Percentiles rank a stretch among this genome's conserved stretches.
These are phyloP conservation scores for Chloropsis hardwickii DNA, from an alignment of 2,113 vertebrate genomes.

Conservation along the genomic window DNA sequence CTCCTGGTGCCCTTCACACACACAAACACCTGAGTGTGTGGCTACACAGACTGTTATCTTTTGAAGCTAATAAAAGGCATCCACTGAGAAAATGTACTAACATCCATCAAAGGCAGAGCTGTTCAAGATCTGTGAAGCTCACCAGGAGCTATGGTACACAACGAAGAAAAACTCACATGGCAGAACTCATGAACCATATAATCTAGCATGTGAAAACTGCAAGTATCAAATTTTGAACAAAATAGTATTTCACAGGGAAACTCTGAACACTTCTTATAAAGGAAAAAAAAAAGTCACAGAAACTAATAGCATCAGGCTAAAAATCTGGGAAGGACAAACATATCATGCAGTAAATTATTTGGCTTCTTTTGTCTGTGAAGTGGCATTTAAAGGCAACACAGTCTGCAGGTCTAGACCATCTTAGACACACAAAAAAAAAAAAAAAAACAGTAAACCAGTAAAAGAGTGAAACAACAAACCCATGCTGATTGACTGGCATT, in stretches of 20 bases:
- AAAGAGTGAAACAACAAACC: neutral
- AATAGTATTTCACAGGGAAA: constrained; percentile 47
- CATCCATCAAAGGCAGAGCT: constrained; percentile 59
- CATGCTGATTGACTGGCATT: neutral
- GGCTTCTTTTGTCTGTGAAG: neutral
- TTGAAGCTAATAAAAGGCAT: constrained; percentile 70
- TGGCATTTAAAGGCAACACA: neutral
- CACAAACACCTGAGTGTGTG: neutral
- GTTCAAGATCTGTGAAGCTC: constrained; percentile 30
- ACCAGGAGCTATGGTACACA: neutral
- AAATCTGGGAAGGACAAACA: constrained; percentile 16
- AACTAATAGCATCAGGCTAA: constrained; percentile 10
- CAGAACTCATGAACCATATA: constrained; percentile 44
- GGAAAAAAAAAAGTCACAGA: neutral
- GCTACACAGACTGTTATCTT: constrained; percentile 59
- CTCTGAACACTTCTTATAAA: neutral
- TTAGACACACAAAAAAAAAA: neutral
- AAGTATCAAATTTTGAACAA: constrained; percentile 34
- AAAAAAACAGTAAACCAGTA: neutral
- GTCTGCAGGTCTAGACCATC: neutral
- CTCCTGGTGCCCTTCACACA: constrained; percentile 29
- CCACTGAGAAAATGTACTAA: constrained; percentile 61
- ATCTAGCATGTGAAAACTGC: constrained; percentile 42
- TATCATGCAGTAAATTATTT: neutral
- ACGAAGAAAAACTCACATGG: constrained; percentile 34